A percentile compares a stretch with the other conserved stretches of the same genome.
These are phyloP conservation scores for Tragelaphus strepsiceros DNA, from an alignment of 2,113 vertebrate genomes.

Conservation along the genomic window DNA sequence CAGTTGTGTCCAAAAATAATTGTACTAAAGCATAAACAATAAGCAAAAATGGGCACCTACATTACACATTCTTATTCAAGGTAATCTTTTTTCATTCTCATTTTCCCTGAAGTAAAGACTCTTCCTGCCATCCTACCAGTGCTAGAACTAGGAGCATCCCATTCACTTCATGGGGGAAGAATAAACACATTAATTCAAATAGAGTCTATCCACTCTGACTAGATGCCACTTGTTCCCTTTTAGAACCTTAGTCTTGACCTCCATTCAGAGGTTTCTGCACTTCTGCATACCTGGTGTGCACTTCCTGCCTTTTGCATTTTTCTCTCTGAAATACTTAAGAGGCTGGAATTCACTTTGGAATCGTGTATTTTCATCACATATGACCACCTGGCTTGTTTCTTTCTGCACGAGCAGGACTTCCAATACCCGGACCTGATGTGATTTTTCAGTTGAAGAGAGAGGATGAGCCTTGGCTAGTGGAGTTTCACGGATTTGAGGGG, in stretches of 20 bases:
- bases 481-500: constrained; percentile 11
- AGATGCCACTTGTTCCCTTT: not conserved
- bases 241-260: not conserved
- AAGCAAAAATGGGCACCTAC: not conserved
- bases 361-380: not conserved
- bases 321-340: constrained; percentile 3
- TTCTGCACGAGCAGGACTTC: constrained; percentile 57
- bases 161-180: not conserved
- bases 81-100: not conserved
- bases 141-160: not conserved
- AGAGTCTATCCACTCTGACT: not conserved
- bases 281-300: not conserved
- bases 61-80: not conserved
- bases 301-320: not conserved
- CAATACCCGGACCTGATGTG: constrained; percentile 53
- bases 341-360: not conserved
- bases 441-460: constrained; percentile 63
- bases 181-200: not conserved
- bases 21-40: not conserved
- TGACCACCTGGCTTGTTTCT: not conserved
- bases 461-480: constrained; percentile 12
- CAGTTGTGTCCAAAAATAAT: not conserved
- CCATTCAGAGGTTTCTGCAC: not conserved
- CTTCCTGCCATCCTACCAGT: not conserved
- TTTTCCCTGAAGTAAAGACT: not conserved